Evolutionary conservation across 1,140 invertebrate genomes (phyloP).

Genomic region (Latrodectus geometricus): DNA sequence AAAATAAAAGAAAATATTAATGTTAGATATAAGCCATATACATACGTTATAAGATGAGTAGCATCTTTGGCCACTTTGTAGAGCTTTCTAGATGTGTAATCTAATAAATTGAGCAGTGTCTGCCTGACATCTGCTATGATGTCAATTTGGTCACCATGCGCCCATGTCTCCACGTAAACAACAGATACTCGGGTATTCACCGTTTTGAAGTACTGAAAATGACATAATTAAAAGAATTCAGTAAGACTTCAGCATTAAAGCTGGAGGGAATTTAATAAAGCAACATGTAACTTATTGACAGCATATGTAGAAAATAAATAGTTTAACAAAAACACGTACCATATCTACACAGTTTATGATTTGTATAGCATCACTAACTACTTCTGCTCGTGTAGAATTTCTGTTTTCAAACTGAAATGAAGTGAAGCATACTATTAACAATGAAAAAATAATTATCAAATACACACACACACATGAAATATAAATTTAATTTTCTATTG

Average conservation of each 20-base stretch:
- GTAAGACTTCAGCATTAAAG: too few relatives aligned
- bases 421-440: slow-evolving; percentile 36
- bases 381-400: slow-evolving; percentile 87
- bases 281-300: too few relatives aligned
- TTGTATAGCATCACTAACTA: slow-evolving; percentile 94
- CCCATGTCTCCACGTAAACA: slow-evolving; percentile 97
- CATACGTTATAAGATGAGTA: slow-evolving; percentile 91
- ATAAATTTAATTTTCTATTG: too few relatives aligned
- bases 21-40: slow-evolving; percentile 46
- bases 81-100: slow-evolving; percentile 85
- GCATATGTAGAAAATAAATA: too few relatives aligned
- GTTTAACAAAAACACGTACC: slow-evolving; percentile 72
- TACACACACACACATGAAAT: too few relatives aligned
- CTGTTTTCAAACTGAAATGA: slow-evolving; percentile 83
- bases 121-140: slow-evolving; percentile 71
- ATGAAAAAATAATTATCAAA: neutral
- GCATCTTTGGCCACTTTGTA: slow-evolving; percentile 88
- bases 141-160: slow-evolving; percentile 86
- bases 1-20: neutral
- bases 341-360: slow-evolving; percentile 96
- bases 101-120: slow-evolving; percentile 88
- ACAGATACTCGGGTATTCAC: slow-evolving; percentile 94
- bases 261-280: too few relatives aligned
- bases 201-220: slow-evolving; percentile 88
- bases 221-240: neutral